Base-by-base conservation (phyloP, 2,888 invertebrate species). In the Chrysolina americana region DNA sequence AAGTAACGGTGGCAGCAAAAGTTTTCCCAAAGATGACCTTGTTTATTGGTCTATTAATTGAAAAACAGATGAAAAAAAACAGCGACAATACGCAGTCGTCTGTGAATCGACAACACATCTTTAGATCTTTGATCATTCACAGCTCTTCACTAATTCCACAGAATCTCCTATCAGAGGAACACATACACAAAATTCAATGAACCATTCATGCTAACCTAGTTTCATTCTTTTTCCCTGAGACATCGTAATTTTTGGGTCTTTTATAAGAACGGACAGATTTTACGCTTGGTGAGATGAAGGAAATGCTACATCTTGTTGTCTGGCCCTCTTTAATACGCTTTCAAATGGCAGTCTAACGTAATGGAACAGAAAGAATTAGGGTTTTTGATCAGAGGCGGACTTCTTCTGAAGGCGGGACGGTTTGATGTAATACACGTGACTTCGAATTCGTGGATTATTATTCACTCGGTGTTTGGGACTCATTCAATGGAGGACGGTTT, bases 201-300 rank as follows among this genome's bases (percentile, higher is more conserved):
- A 28, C 28, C 28, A 47, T 48, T 48, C 44, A 65, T 36, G 47
- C 47, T 17, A n/a, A 19, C 21, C 19, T 11, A 23, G 21, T 65
- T 66, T 66, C 53, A 21, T 28, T 50, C 17, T 13, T 23, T 19
- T 5, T 66, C 44, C 0, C 19, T 19, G 13, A 10, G 53, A 59
- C 28, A 59, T 28, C 50, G 66, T 66, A 66, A 66, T 66, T 48
- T 66, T 66, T 66, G 66, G 66, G 36, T 36, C 41, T 66, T 53
- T 50, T 28, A 66, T 50, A 36, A 66, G 48, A 66, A 66, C 41
- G 66, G 50, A 23, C 41, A 41, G 41, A 66, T 66, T 66, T 65
- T 50, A 48, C 41, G 66, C 66, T 66, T 41, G 66, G 19, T 36
- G 36, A 47, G 53, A 17, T 50, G 44, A 23, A 28, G 66, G 3